Percentiles rank a stretch among this genome's conserved stretches.
phyloP scores from a whole-genome alignment of 2,888 invertebrate species.

The Sepioteuthis lessoniana region DNA sequence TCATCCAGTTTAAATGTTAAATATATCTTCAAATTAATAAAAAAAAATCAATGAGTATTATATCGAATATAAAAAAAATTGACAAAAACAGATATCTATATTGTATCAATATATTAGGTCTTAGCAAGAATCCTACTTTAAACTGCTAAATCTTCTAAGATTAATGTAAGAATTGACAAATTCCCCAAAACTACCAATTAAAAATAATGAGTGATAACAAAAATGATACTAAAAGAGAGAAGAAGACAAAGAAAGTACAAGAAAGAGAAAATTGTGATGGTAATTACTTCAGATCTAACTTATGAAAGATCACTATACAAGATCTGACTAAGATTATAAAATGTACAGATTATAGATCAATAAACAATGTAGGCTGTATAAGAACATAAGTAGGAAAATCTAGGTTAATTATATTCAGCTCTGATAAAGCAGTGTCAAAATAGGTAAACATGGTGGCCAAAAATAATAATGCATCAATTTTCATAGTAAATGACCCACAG shows the following conservation, averaged over 20 bases:
- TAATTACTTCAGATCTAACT: no score
- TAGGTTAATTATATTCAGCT: background rate
- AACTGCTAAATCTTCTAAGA: background rate
- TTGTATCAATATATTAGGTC: background rate
- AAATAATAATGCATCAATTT: no score
- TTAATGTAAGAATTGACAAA: background rate
- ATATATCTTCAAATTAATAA: background rate
- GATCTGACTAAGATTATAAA: background rate
- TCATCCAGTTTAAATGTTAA: background rate
- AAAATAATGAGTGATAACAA: background rate
- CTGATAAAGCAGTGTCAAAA: background rate
- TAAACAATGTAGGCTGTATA: background rate
- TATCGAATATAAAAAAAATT: no score
- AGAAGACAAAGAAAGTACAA: background rate
- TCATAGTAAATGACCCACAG: background rate
- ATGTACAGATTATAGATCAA: conserved; percentile 6
- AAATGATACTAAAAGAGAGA: background rate
- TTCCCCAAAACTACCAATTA: background rate
- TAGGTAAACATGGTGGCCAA: background rate
- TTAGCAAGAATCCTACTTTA: background rate
- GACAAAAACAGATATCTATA: background rate
- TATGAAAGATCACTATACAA: no score
- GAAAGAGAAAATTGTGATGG: background rate
- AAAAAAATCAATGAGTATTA: no score
- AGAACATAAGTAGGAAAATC: background rate